Base-by-base conservation (phyloP, 2,113 vertebrate genomes). In the Neodontobutis hainanensis region DNA sequence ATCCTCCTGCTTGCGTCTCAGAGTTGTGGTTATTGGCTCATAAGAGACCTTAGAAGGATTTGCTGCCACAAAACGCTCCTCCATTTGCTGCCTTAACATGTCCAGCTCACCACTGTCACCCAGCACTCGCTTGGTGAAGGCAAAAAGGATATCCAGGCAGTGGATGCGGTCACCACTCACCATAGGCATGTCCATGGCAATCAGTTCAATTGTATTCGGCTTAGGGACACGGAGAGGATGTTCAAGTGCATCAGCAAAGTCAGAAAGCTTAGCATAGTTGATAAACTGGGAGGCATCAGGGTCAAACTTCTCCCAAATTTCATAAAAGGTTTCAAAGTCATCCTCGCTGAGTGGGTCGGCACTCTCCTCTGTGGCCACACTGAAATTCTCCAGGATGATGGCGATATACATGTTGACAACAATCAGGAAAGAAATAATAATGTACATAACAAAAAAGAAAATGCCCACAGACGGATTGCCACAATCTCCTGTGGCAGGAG, bases 391-490 rank as follows among this genome's bases (percentile, higher is more conserved):
- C 88, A 99, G 75, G 90, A 99, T 99, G 90, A 99, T 98, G 90
- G 97, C 97, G 7, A 99, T 99, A 91, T 99, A 99, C 97, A 99
- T 99, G 92, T 99, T 99, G 61, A 99, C 97, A 62, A 99, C 97
- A 2, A 99, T 98, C 0, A 99, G 94, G 90, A 99, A 99, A 83
- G 97, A 99, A 86, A 99, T 98, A 84, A 99, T 99, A 91, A 99
- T 99, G 73, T 99, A 99, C 82, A 97, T 99, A 1, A 99, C 97
- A 9, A 99, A 99, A 92, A 99, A 99, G 88, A 99, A 99, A 60
- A 99, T 99, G 48, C 97, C 97, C 81, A 99, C 97, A 0, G 97
- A 98, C 0, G 97, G 97, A 90, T 99, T 99, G 38, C 97, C 97
- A 0, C 97, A 99, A 70, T 99, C 90, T 11, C 97, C 97, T 14